Evolutionary conservation across 2,797 vertebrate genomes (phyloP).

Genomic region (Menidia menidia): DNA sequence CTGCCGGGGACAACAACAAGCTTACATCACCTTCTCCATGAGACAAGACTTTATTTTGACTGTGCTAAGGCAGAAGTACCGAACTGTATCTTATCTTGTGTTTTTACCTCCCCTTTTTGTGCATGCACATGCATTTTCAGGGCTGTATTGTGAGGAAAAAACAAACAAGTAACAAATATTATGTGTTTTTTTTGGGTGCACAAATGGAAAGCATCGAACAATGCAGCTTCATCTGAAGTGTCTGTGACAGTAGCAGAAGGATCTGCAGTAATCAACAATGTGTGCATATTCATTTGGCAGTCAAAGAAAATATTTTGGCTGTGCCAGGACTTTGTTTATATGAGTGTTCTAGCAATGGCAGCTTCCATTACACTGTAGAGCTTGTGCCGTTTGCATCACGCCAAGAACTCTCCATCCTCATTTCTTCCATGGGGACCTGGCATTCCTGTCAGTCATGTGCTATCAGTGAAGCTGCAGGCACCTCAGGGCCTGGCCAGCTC

Average conservation of each 20-base stretch:
- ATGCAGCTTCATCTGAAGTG: slow-evolving; percentile 30
- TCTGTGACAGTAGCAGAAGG: slow-evolving; percentile 44
- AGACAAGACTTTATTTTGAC: slow-evolving; percentile 29
- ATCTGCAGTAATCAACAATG: slow-evolving; percentile 44
- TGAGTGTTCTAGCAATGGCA: slow-evolving; percentile 44
- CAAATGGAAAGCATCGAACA: slow-evolving; percentile 8
- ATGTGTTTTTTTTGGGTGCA: not conserved
- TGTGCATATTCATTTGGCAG: slow-evolving; percentile 58
- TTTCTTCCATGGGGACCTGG: slow-evolving; percentile 71
- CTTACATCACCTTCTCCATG: slow-evolving; percentile 34
- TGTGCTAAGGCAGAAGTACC: not conserved
- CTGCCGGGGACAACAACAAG: slow-evolving; percentile 30
- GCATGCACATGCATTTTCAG: not conserved
- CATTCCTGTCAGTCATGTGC: slow-evolving; percentile 82
- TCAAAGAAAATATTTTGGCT: slow-evolving; percentile 52
- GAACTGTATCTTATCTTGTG: slow-evolving; percentile 5
- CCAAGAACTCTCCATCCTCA: slow-evolving; percentile 53
- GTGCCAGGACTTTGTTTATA: slow-evolving; percentile 65
- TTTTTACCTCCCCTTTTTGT: not conserved
- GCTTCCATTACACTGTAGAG: slow-evolving; percentile 55
- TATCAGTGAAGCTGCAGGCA: slow-evolving; percentile 82
- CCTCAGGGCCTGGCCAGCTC: slow-evolving; percentile 66
- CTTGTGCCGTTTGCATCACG: slow-evolving; percentile 38
- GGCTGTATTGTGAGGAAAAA: not conserved
- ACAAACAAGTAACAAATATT: not conserved